Percentiles rank a stretch among this genome's conserved stretches.
These are phyloP conservation scores for Meta bourneti DNA, from an alignment of 2,888 invertebrate genomes.

Conservation along the genomic window DNA sequence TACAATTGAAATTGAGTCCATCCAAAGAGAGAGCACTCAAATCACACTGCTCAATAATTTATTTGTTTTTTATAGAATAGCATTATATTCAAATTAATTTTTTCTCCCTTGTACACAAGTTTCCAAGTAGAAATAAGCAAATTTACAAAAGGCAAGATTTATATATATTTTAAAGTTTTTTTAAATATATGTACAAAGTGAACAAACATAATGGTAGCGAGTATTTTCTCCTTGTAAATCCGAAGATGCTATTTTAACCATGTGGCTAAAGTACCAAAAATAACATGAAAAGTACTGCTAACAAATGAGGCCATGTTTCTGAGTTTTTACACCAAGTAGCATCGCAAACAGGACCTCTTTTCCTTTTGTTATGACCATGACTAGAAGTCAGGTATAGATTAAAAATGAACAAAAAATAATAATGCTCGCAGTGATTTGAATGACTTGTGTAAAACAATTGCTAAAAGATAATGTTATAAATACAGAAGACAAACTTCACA, in stretches of 20 bases:
- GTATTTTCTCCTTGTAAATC: slow-evolving; percentile 27
- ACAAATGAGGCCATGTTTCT: slow-evolving; percentile 28
- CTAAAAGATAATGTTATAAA: slow-evolving; percentile 35
- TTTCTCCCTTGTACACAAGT: slow-evolving; percentile 2
- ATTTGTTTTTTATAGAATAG: slow-evolving; percentile 35
- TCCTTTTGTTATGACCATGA: slow-evolving; percentile 52
- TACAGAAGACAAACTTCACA: slow-evolving; percentile 26
- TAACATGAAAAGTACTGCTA: slow-evolving; percentile 9
- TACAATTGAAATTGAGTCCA: slow-evolving; percentile 57
- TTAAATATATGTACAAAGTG: slow-evolving; percentile 59
- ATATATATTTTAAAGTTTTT: slow-evolving; percentile 34
- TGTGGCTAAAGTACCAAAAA: slow-evolving; percentile 16
- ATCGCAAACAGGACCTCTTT: slow-evolving; percentile 14
- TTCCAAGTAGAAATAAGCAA: slow-evolving; percentile 50
- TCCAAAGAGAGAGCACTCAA: slow-evolving; percentile 44
- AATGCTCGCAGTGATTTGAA: slow-evolving; percentile 45
- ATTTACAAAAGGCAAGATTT: slow-evolving; percentile 70
- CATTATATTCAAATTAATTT: slow-evolving; percentile 47
- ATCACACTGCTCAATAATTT: slow-evolving; percentile 58
- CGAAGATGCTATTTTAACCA: slow-evolving; percentile 26
- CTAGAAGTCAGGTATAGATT: slow-evolving; percentile 46
- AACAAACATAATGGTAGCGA: slow-evolving; percentile 30
- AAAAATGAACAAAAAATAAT: slow-evolving; percentile 24
- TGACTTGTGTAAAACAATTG: slow-evolving; percentile 34
- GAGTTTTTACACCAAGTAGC: slow-evolving; percentile 5